These are phyloP conservation scores for Lindbergichthys nudifrons DNA, from an alignment of 2,797 vertebrate species.

Conservation along the genomic window DNA sequence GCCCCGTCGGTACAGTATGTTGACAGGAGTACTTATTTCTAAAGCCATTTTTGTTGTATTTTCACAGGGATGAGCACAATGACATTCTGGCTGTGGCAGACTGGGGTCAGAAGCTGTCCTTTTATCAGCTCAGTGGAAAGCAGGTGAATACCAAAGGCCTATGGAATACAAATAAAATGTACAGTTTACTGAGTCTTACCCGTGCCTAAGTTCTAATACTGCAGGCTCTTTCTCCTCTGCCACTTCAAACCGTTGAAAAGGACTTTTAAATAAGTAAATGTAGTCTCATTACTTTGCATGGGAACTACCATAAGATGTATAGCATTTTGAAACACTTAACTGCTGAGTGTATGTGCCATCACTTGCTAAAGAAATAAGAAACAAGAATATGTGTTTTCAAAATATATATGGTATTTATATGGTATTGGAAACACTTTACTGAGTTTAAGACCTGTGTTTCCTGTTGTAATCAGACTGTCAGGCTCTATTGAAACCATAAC, in stretches of 20 bases:
- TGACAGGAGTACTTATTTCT: slow-evolving; percentile 28
- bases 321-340: slow-evolving; percentile 12
- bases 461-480: slow-evolving; percentile 64
- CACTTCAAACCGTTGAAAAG: neutral
- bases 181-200: neutral
- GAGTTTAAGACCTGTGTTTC: slow-evolving; percentile 57
- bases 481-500: slow-evolving; percentile 70
- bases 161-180: neutral
- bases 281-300: slow-evolving; percentile 15
- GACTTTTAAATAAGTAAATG: slow-evolving; percentile 17
- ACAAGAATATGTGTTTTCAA: slow-evolving; percentile 19
- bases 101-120: slow-evolving; percentile 97
- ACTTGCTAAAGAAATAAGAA: slow-evolving; percentile 28
- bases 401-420: slow-evolving; percentile 19
- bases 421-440: slow-evolving; percentile 37
- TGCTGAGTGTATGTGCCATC: neutral
- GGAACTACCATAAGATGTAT: slow-evolving; percentile 9
- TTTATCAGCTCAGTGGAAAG: slow-evolving; percentile 98
- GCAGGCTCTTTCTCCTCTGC: neutral
- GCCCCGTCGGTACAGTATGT: slow-evolving; percentile 18
- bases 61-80: slow-evolving; percentile 93
- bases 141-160: slow-evolving; percentile 85
- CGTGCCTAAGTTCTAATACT: neutral
- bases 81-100: slow-evolving; percentile 97
- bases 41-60: slow-evolving; percentile 50